These are phyloP conservation scores for Synanthedon andrenaeformis DNA, from an alignment of 2,888 invertebrate genomes.

Conservation along the genomic window DNA sequence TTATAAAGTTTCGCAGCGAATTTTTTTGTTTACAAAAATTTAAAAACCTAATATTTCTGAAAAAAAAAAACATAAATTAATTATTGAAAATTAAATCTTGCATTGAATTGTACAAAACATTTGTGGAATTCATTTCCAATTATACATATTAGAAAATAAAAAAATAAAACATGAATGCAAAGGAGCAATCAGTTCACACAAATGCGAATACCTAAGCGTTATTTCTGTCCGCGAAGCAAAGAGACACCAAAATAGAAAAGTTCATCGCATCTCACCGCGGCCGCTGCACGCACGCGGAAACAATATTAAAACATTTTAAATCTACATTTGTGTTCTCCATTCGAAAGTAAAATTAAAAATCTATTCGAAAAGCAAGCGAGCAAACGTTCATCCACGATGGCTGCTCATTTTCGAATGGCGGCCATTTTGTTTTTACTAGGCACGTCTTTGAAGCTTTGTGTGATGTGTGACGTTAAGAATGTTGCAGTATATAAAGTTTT, in stretches of 20 bases:
- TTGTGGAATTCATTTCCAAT: no score
- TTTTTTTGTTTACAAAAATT: no score
- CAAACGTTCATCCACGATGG: constrained; percentile 33
- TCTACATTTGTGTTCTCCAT: not conserved
- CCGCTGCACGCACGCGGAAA: constrained; percentile 43
- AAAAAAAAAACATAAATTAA: no score
- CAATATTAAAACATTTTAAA: constrained; percentile 14
- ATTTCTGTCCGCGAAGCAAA: constrained; percentile 52
- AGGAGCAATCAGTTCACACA: constrained; percentile 26
- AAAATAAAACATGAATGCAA: constrained; percentile 25
- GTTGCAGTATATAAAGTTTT: constrained; percentile 89
- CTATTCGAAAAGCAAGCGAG: constrained; percentile 1
- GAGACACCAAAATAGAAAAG: constrained; percentile 64
- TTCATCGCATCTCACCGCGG: constrained; percentile 45
- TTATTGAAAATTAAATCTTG: no score
- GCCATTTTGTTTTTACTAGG: constrained; percentile 50
- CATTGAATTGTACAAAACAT: no score
- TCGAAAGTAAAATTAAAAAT: constrained; percentile 2
- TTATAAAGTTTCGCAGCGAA: no score
- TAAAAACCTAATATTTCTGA: no score
- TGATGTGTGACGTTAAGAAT: constrained; percentile 79
- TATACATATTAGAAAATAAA: not conserved
- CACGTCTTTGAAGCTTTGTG: constrained; percentile 15
- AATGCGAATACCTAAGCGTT: constrained; percentile 27
- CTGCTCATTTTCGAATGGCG: constrained; percentile 28